Conservation (phyloP, 1,140 invertebrate species). For the Steinernema khuongi region DNA sequence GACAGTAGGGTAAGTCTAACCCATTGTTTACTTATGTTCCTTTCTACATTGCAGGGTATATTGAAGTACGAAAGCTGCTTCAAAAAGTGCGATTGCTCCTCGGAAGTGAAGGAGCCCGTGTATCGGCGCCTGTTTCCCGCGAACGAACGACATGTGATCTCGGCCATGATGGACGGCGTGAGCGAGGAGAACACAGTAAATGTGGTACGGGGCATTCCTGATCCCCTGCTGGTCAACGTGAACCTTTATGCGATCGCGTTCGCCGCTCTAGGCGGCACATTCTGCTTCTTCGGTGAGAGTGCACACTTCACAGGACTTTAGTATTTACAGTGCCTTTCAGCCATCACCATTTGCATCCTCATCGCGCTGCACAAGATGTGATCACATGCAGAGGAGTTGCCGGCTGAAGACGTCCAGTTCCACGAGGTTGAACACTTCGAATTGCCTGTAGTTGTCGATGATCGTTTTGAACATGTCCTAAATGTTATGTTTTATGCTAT, state of each 20-base stretch:
- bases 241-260: not conserved
- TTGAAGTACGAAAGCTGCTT: not conserved
- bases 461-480: not conserved
- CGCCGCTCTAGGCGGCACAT: not conserved
- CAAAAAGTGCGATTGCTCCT: not conserved
- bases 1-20: not conserved
- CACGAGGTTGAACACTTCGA: not conserved
- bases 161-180: too few species aligned
- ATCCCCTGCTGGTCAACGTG: not conserved
- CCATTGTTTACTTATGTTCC: not conserved
- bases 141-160: not conserved
- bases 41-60: not conserved
- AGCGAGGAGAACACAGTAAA: too few species aligned
- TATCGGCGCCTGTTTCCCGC: not conserved
- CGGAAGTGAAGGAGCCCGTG: not conserved
- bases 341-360: not conserved
- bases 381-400: conserved; percentile 9
- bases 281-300: not conserved
- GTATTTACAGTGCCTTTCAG: not conserved
- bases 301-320: not conserved
- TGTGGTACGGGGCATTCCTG: too few species aligned
- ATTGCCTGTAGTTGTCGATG: conserved; percentile 5
- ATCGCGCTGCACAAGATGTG: not conserved
- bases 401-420: conserved; percentile 3
- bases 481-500: not conserved